phyloP scores from a whole-genome alignment of 2,113 vertebrate genomes.

The Chroicocephalus ridibundus region DNA sequence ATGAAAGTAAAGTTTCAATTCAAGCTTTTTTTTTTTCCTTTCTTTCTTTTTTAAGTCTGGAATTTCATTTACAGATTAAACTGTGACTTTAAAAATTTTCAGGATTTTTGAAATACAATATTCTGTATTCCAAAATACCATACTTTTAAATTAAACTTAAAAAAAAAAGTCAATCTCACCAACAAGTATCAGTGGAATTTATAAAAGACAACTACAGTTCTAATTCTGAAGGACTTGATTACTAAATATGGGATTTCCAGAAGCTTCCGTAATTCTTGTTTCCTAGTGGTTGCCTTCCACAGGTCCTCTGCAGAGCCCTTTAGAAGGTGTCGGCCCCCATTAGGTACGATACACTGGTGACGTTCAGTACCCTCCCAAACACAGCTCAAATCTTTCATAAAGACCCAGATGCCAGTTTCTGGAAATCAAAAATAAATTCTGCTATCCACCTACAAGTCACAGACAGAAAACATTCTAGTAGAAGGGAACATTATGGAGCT shows the following conservation, averaged over 20 bases:
- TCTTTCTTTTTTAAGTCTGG: background rate
- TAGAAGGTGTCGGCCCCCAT: background rate
- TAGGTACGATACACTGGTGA: background rate
- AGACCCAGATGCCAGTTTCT: background rate
- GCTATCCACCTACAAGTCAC: background rate
- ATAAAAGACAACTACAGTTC: background rate
- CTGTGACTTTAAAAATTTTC: background rate
- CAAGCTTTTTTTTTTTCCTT: background rate
- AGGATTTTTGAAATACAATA: background rate
- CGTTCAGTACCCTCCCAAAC: background rate
- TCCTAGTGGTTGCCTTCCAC: background rate
- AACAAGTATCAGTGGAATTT: background rate
- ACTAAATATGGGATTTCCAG: background rate
- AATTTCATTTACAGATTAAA: background rate
- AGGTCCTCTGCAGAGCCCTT: background rate
- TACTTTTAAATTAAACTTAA: background rate
- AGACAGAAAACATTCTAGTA: background rate
- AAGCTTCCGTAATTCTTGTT: background rate
- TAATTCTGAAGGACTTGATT: background rate
- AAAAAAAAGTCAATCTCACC: background rate
- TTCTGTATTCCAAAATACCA: background rate
- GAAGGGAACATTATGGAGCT: background rate
- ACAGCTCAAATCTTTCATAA: background rate
- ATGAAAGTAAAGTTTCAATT: background rate
- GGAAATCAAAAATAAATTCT: background rate